Percentiles rank a stretch among this genome's conserved stretches.
Conservation (phyloP, 2,888 invertebrate species). For the Zygothrica quintamaculata region DNA sequence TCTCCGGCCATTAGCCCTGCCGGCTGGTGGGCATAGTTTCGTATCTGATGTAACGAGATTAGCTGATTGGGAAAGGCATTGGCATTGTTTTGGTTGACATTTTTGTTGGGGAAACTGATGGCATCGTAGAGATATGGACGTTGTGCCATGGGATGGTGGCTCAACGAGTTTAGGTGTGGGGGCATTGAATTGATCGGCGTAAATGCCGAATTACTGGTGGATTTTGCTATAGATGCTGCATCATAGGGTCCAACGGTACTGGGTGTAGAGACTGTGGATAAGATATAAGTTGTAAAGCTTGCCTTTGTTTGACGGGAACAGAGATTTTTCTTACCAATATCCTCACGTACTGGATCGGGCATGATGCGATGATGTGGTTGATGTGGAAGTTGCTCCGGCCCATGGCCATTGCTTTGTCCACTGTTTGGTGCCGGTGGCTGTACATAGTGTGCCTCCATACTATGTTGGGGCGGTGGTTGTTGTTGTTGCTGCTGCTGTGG, state of each 20-base stretch:
- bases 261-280: slow-evolving; percentile 78
- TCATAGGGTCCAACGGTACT: slow-evolving; percentile 85
- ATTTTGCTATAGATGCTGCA: slow-evolving; percentile 85
- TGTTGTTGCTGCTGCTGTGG: slow-evolving; percentile 83
- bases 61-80: slow-evolving; percentile 95
- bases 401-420: slow-evolving; percentile 86
- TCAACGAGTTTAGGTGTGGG: slow-evolving; percentile 89
- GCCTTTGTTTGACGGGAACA: background rate
- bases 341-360: slow-evolving; percentile 85
- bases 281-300: background rate
- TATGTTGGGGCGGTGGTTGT: slow-evolving; percentile 89
- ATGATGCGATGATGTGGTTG: slow-evolving; percentile 88
- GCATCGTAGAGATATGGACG: slow-evolving; percentile 97
- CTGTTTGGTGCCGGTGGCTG: slow-evolving; percentile 87
- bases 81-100: slow-evolving; percentile 86
- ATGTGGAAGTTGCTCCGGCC: slow-evolving; percentile 87
- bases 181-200: slow-evolving; percentile 95
- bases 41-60: slow-evolving; percentile 97
- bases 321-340: slow-evolving; percentile 83
- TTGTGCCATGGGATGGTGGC: slow-evolving; percentile 89
- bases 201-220: slow-evolving; percentile 93
- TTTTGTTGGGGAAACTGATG: slow-evolving; percentile 93
- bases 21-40: slow-evolving; percentile 97
- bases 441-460: slow-evolving; percentile 82
- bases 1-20: slow-evolving; percentile 89